A percentile compares a stretch with the other conserved stretches of the same genome.
Evolutionary conservation across 2,113 vertebrate species (phyloP).

Genomic region (Mirza zaza): DNA sequence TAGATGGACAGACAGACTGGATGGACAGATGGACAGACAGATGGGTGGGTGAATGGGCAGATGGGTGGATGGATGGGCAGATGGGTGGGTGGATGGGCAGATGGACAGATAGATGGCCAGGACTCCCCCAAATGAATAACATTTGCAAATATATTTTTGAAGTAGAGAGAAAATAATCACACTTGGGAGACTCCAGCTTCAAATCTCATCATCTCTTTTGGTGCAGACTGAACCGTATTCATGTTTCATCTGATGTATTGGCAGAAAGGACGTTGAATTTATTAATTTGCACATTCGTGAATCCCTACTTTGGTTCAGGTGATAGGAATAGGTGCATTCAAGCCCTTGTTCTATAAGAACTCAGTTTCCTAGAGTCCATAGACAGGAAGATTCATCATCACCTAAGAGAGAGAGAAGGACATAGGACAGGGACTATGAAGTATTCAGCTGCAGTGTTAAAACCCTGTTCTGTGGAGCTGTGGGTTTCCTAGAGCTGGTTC

Average conservation of each 20-base stretch:
- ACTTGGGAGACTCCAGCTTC: background rate
- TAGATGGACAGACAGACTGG: background rate
- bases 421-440: background rate
- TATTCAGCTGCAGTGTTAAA: background rate
- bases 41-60: background rate
- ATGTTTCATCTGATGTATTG: background rate
- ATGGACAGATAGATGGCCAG: background rate
- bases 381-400: background rate
- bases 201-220: background rate
- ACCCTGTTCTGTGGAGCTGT: background rate
- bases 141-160: background rate
- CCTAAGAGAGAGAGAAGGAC: background rate
- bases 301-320: background rate
- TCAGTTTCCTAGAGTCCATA: background rate
- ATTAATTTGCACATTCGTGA: background rate
- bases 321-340: background rate
- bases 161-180: background rate
- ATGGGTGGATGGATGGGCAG: background rate
- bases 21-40: rapidly evolving
- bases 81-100: too few species aligned
- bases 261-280: background rate
- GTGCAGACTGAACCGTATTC: background rate
- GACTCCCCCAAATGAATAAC: background rate
- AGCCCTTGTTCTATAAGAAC: background rate
- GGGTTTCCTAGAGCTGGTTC: too few species aligned